Evolutionary conservation across 2,888 invertebrate genomes (phyloP).

Genomic region (Luperina testacea): DNA sequence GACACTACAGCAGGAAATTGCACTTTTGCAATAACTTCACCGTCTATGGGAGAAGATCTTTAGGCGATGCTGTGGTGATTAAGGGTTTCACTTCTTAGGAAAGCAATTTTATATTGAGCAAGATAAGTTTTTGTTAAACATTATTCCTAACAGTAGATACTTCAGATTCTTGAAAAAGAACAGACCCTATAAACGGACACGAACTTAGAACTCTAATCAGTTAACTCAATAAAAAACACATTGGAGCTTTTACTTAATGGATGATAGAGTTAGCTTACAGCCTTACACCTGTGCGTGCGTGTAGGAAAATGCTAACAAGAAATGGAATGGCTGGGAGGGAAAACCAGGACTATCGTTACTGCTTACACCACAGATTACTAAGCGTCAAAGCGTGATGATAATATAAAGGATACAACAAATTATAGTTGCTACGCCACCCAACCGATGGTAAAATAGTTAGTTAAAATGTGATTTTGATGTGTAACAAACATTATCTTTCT

Average conservation of each 20-base stretch:
- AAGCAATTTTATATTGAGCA: neutral
- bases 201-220: neutral
- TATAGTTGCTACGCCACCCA: no score
- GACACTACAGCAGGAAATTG: slow-evolving; percentile 66
- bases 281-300: no score
- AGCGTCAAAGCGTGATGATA: neutral
- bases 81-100: slow-evolving; percentile 3
- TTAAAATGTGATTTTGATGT: neutral
- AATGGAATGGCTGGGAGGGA: no score
- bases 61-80: slow-evolving; percentile 26
- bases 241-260: neutral
- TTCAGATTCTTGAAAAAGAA: neutral
- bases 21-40: slow-evolving; percentile 69
- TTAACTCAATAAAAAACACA: neutral
- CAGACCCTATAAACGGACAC: neutral
- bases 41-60: slow-evolving; percentile 33
- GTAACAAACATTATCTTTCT: slow-evolving; percentile 21
- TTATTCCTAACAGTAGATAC: neutral
- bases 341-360: neutral
- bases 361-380: neutral
- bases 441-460: neutral
- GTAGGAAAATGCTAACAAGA: no score
- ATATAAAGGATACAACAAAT: neutral
- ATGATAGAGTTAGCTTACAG: neutral
- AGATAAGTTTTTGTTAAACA: neutral